Conservation (phyloP, 2,888 invertebrate genomes). For the Prosopocoilus inquinatus region DNA sequence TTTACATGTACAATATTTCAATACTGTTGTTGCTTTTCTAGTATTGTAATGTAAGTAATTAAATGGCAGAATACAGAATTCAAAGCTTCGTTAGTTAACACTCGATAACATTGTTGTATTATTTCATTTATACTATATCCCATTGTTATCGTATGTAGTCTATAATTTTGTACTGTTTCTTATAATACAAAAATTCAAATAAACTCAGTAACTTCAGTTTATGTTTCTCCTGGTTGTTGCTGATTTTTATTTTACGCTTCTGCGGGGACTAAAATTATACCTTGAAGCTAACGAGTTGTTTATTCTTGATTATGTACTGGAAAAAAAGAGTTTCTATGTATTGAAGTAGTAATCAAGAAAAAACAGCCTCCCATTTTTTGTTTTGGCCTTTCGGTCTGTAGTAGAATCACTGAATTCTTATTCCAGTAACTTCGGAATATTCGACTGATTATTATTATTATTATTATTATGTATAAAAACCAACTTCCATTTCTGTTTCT, state of each 20-base stretch:
- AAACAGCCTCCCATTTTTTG: too few relatives aligned
- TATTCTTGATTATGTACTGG: not conserved
- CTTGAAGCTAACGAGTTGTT: not conserved
- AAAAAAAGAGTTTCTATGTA: not conserved
- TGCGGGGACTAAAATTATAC: not conserved
- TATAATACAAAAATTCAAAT: conserved; percentile 1
- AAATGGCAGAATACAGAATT: conserved; percentile 43
- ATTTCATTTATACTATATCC: conserved; percentile 13
- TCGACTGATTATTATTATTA: too few relatives aligned
- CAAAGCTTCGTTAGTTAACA: conserved; percentile 33
- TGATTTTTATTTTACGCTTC: not conserved
- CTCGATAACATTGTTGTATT: conserved; percentile 8
- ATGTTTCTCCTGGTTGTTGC: not conserved
- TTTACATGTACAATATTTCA: conserved; percentile 42
- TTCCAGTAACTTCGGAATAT: too few relatives aligned
- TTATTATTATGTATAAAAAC: too few relatives aligned
- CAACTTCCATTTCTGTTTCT: not conserved
- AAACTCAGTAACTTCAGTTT: not conserved
- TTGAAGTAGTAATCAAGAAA: too few relatives aligned
- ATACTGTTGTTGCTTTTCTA: conserved; percentile 45
- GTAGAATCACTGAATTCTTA: too few relatives aligned
- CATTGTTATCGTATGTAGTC: not conserved
- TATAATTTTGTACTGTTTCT: conserved; percentile 2
- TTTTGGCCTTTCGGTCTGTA: too few relatives aligned
- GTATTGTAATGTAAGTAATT: conserved; percentile 40